Evolutionary conservation across 2,113 vertebrate species (phyloP).

Genomic region (Scopus umbretta): DNA sequence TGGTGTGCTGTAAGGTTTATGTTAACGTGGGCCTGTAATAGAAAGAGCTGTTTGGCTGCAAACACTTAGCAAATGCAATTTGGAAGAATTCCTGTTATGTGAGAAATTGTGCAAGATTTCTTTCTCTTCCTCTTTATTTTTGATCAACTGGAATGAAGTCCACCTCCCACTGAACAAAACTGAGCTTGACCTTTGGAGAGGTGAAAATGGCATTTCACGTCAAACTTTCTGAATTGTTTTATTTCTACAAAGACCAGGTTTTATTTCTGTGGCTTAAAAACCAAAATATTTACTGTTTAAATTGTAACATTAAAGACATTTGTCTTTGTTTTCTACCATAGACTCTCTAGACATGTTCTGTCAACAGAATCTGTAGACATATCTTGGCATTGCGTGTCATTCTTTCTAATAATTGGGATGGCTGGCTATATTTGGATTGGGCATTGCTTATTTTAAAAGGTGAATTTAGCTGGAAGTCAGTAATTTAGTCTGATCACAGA

Average conservation of each 20-base stretch:
- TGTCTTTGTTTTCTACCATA: not conserved
- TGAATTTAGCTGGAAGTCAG: not conserved
- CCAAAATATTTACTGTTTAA: not conserved
- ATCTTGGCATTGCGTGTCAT: not conserved
- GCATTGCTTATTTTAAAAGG: not conserved
- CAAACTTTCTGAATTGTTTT: not conserved
- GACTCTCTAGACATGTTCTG: not conserved
- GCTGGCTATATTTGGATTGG: not conserved
- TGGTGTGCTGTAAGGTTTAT: not conserved
- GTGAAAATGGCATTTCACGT: not conserved
- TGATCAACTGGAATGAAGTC: not conserved
- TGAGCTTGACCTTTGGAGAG: not conserved
- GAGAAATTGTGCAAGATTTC: not conserved
- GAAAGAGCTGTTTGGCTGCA: not conserved
- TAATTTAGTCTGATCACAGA: not conserved
- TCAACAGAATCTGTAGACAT: not conserved
- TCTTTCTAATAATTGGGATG: not conserved
- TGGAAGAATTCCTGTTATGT: not conserved
- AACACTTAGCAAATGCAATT: not conserved
- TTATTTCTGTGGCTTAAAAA: not conserved
- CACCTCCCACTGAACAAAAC: not conserved
- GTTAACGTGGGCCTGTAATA: not conserved
- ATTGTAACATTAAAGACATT: not conserved
- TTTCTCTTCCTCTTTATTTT: not conserved
- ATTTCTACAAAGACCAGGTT: not conserved